Evolutionary conservation across 2,888 invertebrate genomes (phyloP).

Genomic region (Cristatella mucedo): DNA sequence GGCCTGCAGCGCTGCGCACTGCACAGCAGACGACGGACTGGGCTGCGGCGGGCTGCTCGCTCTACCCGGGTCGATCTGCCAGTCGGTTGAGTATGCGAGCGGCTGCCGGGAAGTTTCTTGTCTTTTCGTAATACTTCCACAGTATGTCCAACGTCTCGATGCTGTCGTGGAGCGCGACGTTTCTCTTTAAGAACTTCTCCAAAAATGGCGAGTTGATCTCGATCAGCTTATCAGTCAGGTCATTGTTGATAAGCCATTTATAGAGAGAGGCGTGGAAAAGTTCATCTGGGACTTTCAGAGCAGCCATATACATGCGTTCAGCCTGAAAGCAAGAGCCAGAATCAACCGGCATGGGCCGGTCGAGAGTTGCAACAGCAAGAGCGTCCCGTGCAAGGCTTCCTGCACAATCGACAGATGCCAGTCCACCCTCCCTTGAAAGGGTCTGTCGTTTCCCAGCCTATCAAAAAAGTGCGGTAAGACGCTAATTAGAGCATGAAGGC

Average conservation of each 20-base stretch:
- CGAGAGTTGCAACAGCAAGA: no score
- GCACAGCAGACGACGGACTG: no score
- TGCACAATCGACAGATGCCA: no score
- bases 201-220: conserved; percentile 48
- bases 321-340: no score
- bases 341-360: no score
- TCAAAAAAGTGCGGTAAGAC: no score
- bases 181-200: conserved; percentile 53
- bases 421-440: no score
- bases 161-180: conserved; percentile 15
- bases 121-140: conserved; percentile 90
- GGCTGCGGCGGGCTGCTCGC: no score
- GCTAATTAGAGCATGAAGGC: no score
- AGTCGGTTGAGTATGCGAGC: conserved; percentile 74
- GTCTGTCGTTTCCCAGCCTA: no score
- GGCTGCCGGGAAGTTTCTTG: conserved; percentile 75
- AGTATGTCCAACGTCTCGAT: conserved; percentile 53
- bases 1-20: no score
- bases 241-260: conserved; percentile 63
- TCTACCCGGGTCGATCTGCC: conserved; percentile 48
- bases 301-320: conserved; percentile 40
- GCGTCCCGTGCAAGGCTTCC: no score
- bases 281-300: conserved; percentile 53
- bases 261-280: conserved; percentile 76
- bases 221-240: conserved; percentile 39